Base-by-base conservation (phyloP, 2,797 vertebrate genomes). In the Gambusia yucatana region DNA sequence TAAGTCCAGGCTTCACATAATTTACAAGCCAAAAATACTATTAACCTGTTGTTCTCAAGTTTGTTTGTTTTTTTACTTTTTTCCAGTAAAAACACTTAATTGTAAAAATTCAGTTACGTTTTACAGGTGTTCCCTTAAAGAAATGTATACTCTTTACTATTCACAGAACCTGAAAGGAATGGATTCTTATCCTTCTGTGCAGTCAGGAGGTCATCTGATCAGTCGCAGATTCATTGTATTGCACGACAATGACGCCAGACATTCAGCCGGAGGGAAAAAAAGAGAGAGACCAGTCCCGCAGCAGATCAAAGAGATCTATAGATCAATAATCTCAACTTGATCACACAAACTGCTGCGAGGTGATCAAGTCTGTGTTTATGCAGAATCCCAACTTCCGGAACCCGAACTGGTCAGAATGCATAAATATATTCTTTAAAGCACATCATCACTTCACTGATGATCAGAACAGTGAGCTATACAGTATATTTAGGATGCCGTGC, bases 161-260 rank as follows among this genome's bases (percentile, higher is more conserved):
- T 72, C 47, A 25, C 9, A 41, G 22, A 39, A 52, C 22, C 9
- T 41, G 50, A 74, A 44, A 75, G 41, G n/a, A 44, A 43, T 16
- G 43, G 41, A 75, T 46, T 46, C 0, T 61, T 16, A 61, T 75
- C 73, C 22, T 10, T 25, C 20, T 7, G 17, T 9, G 20, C n/a
- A 28, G 59, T 25, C 74, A 63, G 28, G 43, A 73, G 59, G 59
- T 25, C 44, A 76, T 76, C 44, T 36, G 46, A 67, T 63, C 36
- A 13, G n/a, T 17, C 1, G 22, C 4, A 20, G 52, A 75, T 46
- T 61, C 5, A 75, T 75, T 46, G 55, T 47, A 13, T 10, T 65
- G 59, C 41, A 1, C 2, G 14, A 33, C 55, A 61, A 33, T 20
- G 41, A 28, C 57, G 63, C 3, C 55, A 47, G 59, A 30, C 28